A percentile compares a stretch with the other conserved stretches of the same genome.
phyloP scores from a whole-genome alignment of 1,140 invertebrate genomes.

The Drosophila lini region DNA sequence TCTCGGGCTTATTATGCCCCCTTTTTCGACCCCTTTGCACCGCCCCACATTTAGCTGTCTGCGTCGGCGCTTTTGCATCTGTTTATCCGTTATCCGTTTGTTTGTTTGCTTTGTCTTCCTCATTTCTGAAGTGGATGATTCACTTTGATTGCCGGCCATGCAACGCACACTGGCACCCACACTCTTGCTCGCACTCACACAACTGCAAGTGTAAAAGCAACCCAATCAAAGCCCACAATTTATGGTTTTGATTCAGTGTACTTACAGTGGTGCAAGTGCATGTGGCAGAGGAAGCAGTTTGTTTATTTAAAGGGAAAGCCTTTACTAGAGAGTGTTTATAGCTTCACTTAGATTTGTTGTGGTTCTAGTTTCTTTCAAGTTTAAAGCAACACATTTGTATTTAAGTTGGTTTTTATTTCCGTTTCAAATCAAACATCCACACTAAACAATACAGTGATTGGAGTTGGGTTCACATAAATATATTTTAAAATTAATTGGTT shows the following conservation, averaged over 20 bases:
- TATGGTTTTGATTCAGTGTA: conserved; percentile 45
- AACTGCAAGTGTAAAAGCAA: neutral
- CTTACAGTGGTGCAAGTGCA: conserved; percentile 17
- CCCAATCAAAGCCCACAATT: conserved; percentile 36
- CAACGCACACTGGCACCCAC: conserved; percentile 6
- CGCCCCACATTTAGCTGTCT: conserved; percentile 36
- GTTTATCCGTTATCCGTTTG: conserved; percentile 40
- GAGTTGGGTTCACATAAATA: neutral
- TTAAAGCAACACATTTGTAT: neutral
- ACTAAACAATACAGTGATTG: neutral
- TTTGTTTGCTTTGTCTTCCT: conserved; percentile 59
- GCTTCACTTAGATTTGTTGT: neutral
- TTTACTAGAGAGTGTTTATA: conserved; percentile 7
- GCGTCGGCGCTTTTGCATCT: conserved; percentile 54
- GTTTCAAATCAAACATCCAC: neutral
- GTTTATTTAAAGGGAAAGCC: conserved; percentile 6
- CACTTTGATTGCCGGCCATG: conserved; percentile 63
- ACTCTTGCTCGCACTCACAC: conserved; percentile 7
- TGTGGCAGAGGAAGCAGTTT: neutral
- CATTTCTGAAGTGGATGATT: conserved; percentile 73
- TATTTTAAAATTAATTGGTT: neutral
- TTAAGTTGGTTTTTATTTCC: neutral
- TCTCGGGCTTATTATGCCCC: conserved; percentile 9
- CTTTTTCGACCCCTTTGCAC: neutral
- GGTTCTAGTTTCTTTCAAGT: neutral